Conservation (phyloP, 1,140 invertebrate species). For the Listronotus bonariensis region DNA sequence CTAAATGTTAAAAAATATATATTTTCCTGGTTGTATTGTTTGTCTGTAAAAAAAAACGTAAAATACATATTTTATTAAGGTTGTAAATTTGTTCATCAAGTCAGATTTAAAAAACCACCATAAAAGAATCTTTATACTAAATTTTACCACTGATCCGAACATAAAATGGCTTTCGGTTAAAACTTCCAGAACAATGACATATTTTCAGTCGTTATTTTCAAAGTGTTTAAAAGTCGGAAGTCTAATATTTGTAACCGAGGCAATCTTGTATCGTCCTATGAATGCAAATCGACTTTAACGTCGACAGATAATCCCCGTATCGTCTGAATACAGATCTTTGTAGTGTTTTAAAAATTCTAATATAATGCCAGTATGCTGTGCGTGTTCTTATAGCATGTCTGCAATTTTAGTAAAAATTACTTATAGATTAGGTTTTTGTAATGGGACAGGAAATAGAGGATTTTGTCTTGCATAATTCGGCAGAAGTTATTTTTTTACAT, state of each 20-base stretch:
- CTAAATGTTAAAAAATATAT: no score
- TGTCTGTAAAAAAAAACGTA: no score
- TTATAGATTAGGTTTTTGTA: no score
- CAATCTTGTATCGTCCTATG: constrained; percentile 51
- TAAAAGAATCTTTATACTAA: constrained; percentile 20
- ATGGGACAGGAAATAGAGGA: no score
- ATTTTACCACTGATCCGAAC: constrained; percentile 13
- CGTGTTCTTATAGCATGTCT: constrained; percentile 1
- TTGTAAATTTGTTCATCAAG: no score
- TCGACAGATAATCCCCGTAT: constrained; percentile 47
- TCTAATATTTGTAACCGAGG: constrained; percentile 50
- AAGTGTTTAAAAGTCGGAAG: constrained; percentile 47
- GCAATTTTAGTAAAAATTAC: constrained; percentile 11
- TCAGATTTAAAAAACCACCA: constrained; percentile 15
- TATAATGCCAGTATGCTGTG: constrained; percentile 25
- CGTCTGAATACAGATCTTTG: constrained; percentile 34
- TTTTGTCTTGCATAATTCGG: no score
- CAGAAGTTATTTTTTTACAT: no score
- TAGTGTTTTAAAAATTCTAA: constrained; percentile 33
- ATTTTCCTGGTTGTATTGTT: no score
- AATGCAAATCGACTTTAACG: constrained; percentile 50
- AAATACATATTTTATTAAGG: no score
- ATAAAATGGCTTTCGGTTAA: constrained; percentile 17
- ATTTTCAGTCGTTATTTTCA: constrained; percentile 41
- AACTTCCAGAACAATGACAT: constrained; percentile 32